phyloP scores from a whole-genome alignment of 1,140 invertebrate genomes.

The Drosophila tsacasi region DNA sequence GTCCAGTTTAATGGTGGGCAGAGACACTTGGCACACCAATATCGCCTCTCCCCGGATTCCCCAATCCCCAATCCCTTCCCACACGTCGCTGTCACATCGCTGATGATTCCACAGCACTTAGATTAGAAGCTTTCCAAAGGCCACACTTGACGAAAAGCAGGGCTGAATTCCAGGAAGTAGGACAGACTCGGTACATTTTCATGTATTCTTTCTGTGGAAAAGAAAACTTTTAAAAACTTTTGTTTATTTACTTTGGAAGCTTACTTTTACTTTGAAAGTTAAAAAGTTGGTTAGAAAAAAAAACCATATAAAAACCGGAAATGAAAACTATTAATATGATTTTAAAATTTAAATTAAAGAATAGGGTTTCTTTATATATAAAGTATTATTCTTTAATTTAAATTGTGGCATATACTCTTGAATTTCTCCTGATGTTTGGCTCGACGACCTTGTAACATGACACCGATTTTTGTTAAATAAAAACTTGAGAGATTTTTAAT shows the following conservation, averaged over 20 bases:
- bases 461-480: neutral
- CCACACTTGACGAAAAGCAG: slow-evolving; percentile 29
- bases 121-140: slow-evolving; percentile 39
- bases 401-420: neutral
- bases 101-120: slow-evolving; percentile 55
- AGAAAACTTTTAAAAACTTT: neutral
- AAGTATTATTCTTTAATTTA: too few relatives aligned
- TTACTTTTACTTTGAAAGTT: neutral
- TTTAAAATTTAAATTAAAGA: neutral
- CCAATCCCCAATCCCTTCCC: slow-evolving; percentile 16
- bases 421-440: too few relatives aligned
- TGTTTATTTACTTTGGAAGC: neutral
- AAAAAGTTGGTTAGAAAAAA: neutral
- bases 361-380: neutral
- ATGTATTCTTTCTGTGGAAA: neutral
- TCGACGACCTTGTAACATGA: slow-evolving; percentile 3
- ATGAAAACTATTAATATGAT: neutral
- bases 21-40: slow-evolving; percentile 13
- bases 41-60: slow-evolving; percentile 8
- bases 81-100: slow-evolving; percentile 46
- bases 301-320: neutral
- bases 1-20: slow-evolving; percentile 51
- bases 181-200: neutral
- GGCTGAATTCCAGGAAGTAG: neutral
- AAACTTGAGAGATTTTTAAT: slow-evolving; percentile 8